A percentile compares a stretch with the other conserved stretches of the same genome.
Conservation (phyloP, 2,797 vertebrate species). For the Danio tinwini region DNA sequence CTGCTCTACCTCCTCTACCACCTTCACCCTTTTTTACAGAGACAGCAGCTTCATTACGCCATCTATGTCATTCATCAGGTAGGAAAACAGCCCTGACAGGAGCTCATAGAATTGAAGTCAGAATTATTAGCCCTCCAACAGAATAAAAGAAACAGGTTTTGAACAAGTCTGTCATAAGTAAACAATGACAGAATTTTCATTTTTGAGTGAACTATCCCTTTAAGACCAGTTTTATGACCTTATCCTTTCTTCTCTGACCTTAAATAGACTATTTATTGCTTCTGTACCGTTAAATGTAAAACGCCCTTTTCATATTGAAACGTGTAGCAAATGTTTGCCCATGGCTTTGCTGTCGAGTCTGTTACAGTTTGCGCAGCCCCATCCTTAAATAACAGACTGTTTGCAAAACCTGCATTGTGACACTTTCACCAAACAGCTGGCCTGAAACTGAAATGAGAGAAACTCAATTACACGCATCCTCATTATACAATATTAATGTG, state of each 20-base stretch:
- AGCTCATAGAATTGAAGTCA: background rate
- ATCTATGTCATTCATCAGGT: constrained; percentile 98
- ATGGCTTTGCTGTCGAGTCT: background rate
- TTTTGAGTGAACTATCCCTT: no score
- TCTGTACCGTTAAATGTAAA: background rate
- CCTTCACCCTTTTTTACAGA: constrained; percentile 93
- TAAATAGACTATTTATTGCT: background rate
- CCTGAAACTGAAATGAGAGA: background rate
- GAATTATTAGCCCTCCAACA: no score
- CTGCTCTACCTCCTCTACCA: constrained; percentile 91
- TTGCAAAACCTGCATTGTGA: background rate
- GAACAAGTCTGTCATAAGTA: no score
- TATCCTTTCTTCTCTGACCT: background rate
- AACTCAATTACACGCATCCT: no score
- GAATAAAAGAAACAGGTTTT: no score
- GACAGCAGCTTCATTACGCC: constrained; percentile 93
- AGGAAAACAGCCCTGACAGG: constrained; percentile 15
- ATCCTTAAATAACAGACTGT: background rate
- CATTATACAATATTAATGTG: no score
- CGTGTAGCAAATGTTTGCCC: background rate
- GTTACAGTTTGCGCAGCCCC: constrained; percentile 6
- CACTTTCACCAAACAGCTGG: background rate
- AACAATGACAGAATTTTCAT: no score
- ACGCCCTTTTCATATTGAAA: background rate
- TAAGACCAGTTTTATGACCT: background rate